phyloP scores from a whole-genome alignment of 2,888 invertebrate species.

The Caenorhabditis angaria region DNA sequence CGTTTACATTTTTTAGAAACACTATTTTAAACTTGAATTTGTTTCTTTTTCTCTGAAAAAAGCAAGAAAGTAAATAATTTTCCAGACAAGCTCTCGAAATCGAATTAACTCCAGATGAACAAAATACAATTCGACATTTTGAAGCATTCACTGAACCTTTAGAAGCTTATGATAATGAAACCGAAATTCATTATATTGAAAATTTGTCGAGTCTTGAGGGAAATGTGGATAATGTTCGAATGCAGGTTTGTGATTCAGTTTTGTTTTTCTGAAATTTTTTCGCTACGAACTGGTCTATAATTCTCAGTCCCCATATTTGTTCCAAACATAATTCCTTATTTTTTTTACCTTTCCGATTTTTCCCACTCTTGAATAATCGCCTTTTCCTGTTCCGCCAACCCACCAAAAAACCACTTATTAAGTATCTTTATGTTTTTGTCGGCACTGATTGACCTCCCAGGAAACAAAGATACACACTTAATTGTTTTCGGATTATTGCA shows the following conservation, averaged over 20 bases:
- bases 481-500: neutral
- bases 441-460: slow-evolving; percentile 11
- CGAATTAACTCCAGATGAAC: slow-evolving; percentile 21
- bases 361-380: neutral
- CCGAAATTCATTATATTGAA: slow-evolving; percentile 83
- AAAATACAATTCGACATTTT: slow-evolving; percentile 12
- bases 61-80: too few relatives aligned
- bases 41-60: too few relatives aligned
- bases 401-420: neutral
- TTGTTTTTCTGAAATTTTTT: too few relatives aligned
- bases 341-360: neutral
- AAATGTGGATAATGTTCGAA: slow-evolving; percentile 94
- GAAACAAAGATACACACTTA: slow-evolving; percentile 2
- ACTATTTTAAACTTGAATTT: too few relatives aligned
- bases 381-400: neutral
- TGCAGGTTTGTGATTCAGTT: slow-evolving; percentile 75
- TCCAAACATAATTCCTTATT: too few relatives aligned
- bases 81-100: slow-evolving; percentile 40
- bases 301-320: too few relatives aligned
- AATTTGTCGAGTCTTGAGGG: slow-evolving; percentile 86
- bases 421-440: slow-evolving; percentile 3
- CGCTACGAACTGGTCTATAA: too few relatives aligned
- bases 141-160: slow-evolving; percentile 9
- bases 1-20: too few relatives aligned
- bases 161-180: slow-evolving; percentile 85